Percentiles rank a stretch among this genome's conserved stretches.
These are phyloP conservation scores for Spinus pinus DNA, from an alignment of 2,797 vertebrate genomes.

Conservation along the genomic window DNA sequence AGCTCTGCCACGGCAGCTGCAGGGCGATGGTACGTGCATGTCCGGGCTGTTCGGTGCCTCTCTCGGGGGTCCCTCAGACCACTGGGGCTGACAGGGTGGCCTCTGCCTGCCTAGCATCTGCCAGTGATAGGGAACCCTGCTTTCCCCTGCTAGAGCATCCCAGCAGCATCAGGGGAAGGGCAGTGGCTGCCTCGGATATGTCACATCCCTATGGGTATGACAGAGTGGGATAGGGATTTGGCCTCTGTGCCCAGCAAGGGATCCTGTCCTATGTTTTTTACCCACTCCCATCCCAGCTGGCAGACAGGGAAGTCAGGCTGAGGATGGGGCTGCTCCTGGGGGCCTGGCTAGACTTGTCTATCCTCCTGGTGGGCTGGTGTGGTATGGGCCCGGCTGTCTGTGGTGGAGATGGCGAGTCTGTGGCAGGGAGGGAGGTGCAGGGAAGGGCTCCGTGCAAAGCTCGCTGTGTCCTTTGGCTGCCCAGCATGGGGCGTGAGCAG, in stretches of 20 bases:
- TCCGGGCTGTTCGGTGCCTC: background rate
- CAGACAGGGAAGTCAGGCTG: background rate
- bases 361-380: background rate
- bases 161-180: rapidly evolving
- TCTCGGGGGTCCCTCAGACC: background rate
- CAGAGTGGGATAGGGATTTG: background rate
- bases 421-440: background rate
- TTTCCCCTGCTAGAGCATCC: background rate
- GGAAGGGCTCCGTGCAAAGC: background rate
- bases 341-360: rapidly evolving
- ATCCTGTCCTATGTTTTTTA: background rate
- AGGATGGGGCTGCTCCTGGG: background rate
- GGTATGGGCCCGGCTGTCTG: background rate
- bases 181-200: rapidly evolving
- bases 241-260: background rate
- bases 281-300: background rate
- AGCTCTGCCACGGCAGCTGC: background rate
- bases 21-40: background rate
- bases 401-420: background rate
- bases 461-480: background rate
- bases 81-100: background rate
- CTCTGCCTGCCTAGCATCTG: background rate
- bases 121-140: background rate
- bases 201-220: rapidly evolving
- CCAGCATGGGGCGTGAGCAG: background rate